Conservation (phyloP, 1,140 invertebrate genomes). For the Aphis gossypii region DNA sequence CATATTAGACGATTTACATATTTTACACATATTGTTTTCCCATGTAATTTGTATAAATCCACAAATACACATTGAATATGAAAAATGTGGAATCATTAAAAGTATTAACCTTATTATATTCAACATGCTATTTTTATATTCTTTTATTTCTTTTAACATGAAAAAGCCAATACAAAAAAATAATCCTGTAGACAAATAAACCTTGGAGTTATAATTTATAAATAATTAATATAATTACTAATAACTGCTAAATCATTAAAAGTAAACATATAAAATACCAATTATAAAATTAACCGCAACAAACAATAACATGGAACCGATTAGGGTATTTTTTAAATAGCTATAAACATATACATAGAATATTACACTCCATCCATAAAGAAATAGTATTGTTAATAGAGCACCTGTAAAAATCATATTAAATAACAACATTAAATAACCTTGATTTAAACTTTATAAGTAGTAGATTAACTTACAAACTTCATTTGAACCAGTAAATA, state of each 20-base stretch:
- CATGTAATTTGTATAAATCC: slow-evolving; percentile 14
- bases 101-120: slow-evolving; percentile 21
- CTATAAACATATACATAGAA: slow-evolving; percentile 60
- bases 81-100: slow-evolving; percentile 40
- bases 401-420: slow-evolving; percentile 58
- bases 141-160: background rate
- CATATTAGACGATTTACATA: slow-evolving; percentile 23
- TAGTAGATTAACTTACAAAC: background rate
- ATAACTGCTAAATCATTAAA: background rate
- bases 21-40: background rate
- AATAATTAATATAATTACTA: background rate
- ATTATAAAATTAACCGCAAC: slow-evolving; percentile 58
- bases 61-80: background rate
- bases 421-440: background rate
- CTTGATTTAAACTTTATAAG: background rate
- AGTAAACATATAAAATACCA: slow-evolving; percentile 48
- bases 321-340: slow-evolving; percentile 59
- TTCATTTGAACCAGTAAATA: slow-evolving; percentile 17
- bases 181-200: background rate
- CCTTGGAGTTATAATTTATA: background rate
- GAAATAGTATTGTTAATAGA: slow-evolving; percentile 58
- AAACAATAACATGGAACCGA: slow-evolving; percentile 55
- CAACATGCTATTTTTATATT: background rate
- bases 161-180: background rate
- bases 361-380: slow-evolving; percentile 59